phyloP scores from a whole-genome alignment of 2,797 vertebrate species.

The Sebastes vulpes region DNA sequence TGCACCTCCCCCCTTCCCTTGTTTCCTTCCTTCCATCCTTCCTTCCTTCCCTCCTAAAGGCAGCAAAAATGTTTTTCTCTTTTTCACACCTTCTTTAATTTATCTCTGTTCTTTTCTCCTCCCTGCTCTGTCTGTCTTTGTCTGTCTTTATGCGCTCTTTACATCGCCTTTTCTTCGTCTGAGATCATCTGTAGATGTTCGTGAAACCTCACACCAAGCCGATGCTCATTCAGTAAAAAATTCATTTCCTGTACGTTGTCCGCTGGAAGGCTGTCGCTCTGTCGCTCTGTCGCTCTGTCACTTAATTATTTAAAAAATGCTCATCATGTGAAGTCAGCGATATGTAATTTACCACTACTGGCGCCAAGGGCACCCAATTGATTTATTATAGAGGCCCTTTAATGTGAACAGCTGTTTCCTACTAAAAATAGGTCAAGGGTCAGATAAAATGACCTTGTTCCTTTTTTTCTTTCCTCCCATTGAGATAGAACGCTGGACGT shows the following conservation, averaged over 20 bases:
- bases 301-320: constrained; percentile 85
- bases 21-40: neutral
- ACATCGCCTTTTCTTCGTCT: neutral
- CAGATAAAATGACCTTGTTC: constrained; percentile 79
- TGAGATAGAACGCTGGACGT: constrained; percentile 37
- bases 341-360: constrained; percentile 82
- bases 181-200: constrained; percentile 11
- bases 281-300: constrained; percentile 51
- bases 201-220: constrained; percentile 75
- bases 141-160: neutral
- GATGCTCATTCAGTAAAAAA: constrained; percentile 69
- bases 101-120: neutral
- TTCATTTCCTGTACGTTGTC: constrained; percentile 73
- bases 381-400: constrained; percentile 81
- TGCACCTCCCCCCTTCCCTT: constrained; percentile 52
- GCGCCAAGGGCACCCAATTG: constrained; percentile 72
- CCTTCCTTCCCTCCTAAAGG: constrained; percentile 7
- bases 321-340: constrained; percentile 79
- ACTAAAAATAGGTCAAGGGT: constrained; percentile 84
- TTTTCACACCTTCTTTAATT: neutral
- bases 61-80: neutral
- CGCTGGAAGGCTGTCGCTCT: constrained; percentile 57
- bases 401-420: constrained; percentile 86
- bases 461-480: constrained; percentile 23
- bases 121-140: neutral